phyloP scores from a whole-genome alignment of 2,113 vertebrate species.

The Anoura caudifer region DNA sequence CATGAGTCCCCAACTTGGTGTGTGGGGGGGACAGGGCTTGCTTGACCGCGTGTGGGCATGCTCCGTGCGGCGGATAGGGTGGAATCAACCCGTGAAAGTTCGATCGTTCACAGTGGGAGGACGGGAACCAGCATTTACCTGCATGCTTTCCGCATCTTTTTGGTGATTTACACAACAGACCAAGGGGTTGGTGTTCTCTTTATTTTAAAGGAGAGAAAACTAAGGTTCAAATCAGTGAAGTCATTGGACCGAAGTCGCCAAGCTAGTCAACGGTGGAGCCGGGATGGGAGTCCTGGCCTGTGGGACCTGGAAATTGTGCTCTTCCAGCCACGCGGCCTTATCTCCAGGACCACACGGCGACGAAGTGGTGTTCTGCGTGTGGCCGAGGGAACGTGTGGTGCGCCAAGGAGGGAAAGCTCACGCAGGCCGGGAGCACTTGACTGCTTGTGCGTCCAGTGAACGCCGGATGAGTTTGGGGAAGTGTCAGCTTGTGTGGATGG shows the following conservation, averaged over 20 bases:
- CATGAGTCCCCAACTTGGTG: background rate
- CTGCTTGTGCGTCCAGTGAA: background rate
- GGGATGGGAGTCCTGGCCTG: background rate
- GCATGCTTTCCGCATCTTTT: background rate
- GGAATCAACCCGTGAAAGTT: accelerated
- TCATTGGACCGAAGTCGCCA: background rate
- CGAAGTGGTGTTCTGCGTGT: background rate
- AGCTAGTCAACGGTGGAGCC: no score
- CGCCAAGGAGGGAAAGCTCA: background rate
- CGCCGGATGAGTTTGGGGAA: background rate
- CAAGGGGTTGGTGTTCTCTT: background rate
- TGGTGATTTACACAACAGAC: background rate
- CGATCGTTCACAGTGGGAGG: background rate
- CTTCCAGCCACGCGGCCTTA: accelerated
- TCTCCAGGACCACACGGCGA: background rate
- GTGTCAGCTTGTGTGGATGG: background rate
- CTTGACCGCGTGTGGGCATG: background rate
- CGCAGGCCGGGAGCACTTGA: no score
- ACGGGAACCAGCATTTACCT: background rate
- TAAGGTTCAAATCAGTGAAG: background rate
- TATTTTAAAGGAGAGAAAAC: background rate
- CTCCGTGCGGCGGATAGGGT: accelerated
- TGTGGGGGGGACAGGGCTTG: no score
- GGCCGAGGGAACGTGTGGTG: background rate
- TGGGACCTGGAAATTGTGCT: accelerated